These are phyloP conservation scores for Aldrovandia affinis DNA, from an alignment of 2,797 vertebrate genomes.

Conservation along the genomic window DNA sequence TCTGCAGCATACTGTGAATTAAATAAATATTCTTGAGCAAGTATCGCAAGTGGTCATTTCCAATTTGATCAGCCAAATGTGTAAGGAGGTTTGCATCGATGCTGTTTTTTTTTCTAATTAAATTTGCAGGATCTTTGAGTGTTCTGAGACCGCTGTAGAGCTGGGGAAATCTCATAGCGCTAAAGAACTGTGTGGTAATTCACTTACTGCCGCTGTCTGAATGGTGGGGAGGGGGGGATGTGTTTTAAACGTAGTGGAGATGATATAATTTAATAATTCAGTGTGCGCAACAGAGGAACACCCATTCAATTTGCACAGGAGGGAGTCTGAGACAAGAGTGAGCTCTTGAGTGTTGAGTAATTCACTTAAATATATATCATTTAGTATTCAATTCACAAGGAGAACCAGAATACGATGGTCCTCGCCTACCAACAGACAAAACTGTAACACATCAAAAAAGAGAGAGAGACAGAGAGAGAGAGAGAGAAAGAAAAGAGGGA, in stretches of 20 bases:
- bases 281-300: constrained; percentile 5
- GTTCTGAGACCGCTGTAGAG: neutral
- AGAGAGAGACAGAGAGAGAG: neutral
- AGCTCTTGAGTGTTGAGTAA: neutral
- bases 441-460: neutral
- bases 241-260: neutral
- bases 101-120: neutral
- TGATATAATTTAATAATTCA: neutral
- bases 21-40: neutral
- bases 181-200: constrained; percentile 6
- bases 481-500: neutral
- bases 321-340: neutral
- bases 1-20: neutral
- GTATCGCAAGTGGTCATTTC: neutral
- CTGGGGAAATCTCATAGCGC: neutral
- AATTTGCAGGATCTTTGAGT: neutral
- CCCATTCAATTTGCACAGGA: constrained; percentile 1
- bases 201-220: neutral
- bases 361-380: constrained; percentile 3
- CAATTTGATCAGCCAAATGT: neutral
- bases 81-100: constrained; percentile 12
- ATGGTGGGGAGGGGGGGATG: neutral
- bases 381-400: neutral
- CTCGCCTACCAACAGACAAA: neutral
- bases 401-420: neutral